phyloP scores from a whole-genome alignment of 2,797 vertebrate genomes.

The Halcyon smyrnensis region DNA sequence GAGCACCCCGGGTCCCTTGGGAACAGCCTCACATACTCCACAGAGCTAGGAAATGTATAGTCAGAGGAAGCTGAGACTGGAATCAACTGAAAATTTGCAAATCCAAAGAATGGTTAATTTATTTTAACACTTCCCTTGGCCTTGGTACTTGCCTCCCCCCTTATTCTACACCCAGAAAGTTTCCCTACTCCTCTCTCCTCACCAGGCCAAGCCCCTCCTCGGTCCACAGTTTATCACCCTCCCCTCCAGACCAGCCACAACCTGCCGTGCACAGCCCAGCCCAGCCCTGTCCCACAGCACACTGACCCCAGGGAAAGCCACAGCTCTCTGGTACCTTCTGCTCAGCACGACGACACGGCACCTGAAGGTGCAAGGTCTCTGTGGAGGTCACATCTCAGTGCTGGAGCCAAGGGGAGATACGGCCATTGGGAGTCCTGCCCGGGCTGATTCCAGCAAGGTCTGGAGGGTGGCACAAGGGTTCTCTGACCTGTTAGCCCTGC shows the following conservation, averaged over 20 bases:
- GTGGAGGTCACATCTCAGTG: background rate
- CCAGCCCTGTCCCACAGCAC: background rate
- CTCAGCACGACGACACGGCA: too few relatives aligned
- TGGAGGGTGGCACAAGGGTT: background rate
- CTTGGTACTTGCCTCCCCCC: background rate
- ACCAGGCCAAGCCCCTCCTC: background rate
- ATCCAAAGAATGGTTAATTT: background rate
- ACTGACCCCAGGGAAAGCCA: background rate
- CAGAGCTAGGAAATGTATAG: background rate
- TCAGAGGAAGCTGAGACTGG: background rate
- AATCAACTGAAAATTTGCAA: background rate
- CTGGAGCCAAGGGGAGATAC: background rate
- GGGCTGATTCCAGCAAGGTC: background rate
- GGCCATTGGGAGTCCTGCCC: background rate
- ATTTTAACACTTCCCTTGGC: background rate
- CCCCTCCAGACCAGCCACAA: background rate
- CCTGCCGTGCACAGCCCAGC: background rate
- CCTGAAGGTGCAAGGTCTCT: background rate
- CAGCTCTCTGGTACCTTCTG: rapidly evolving
- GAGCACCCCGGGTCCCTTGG: background rate
- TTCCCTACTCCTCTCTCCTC: background rate
- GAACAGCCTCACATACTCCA: background rate
- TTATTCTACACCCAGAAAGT: background rate
- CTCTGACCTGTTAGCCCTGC: background rate
- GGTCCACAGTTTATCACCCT: background rate